phyloP scores from a whole-genome alignment of 2,888 invertebrate genomes.

The Neuroscelio doddi region DNA sequence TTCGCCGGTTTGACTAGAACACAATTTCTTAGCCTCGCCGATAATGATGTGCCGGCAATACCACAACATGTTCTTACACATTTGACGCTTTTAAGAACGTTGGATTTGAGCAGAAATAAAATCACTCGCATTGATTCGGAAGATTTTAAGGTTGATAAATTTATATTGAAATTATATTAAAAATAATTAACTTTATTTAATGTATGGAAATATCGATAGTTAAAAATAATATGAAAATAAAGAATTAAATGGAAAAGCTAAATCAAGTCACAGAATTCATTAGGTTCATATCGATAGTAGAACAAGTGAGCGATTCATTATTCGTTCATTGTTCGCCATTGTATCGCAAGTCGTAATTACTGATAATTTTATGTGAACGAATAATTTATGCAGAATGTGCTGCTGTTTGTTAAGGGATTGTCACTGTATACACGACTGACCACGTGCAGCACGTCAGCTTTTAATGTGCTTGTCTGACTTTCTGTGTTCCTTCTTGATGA shows the following conservation, averaged over 20 bases:
- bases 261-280: slow-evolving; percentile 2
- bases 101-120: slow-evolving; percentile 87
- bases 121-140: slow-evolving; percentile 82
- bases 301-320: slow-evolving; percentile 13
- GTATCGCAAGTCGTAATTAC: slow-evolving; percentile 18
- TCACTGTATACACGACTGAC: slow-evolving; percentile 47
- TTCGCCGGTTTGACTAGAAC: slow-evolving; percentile 84
- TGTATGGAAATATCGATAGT: too few relatives aligned
- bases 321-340: slow-evolving; percentile 19
- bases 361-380: slow-evolving; percentile 23
- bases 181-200: too few relatives aligned
- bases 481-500: slow-evolving; percentile 9
- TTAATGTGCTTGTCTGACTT: slow-evolving; percentile 9
- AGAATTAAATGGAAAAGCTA: too few relatives aligned
- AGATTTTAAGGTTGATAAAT: slow-evolving; percentile 84
- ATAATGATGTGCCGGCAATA: slow-evolving; percentile 84
- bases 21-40: slow-evolving; percentile 85
- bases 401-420: slow-evolving; percentile 23
- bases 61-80: slow-evolving; percentile 84
- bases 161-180: too few relatives aligned
- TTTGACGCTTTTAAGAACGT: slow-evolving; percentile 83
- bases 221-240: too few relatives aligned
- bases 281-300: slow-evolving; percentile 1
- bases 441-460: slow-evolving; percentile 50
- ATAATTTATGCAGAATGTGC: slow-evolving; percentile 13